These are phyloP conservation scores for Cotesia glomerata DNA, from an alignment of 1,140 invertebrate species.

Conservation along the genomic window DNA sequence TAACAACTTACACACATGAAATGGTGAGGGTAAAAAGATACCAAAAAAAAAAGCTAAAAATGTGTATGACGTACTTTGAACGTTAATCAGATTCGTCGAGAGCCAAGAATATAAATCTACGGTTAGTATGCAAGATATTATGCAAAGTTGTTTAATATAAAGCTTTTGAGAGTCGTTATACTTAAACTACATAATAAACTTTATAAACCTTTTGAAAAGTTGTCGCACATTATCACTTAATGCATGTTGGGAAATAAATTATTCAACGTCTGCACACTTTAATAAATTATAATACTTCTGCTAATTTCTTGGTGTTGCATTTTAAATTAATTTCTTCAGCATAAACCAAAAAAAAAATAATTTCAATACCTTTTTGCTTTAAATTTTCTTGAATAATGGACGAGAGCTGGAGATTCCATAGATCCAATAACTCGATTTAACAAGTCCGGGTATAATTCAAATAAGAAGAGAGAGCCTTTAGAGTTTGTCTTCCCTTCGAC, in stretches of 20 bases:
- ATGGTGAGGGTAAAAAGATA: neutral
- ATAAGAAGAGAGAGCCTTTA: conserved; percentile 15
- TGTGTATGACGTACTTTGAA: conserved; percentile 34
- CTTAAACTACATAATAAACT: conserved; percentile 15
- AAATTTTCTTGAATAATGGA: conserved; percentile 5
- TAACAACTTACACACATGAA: neutral
- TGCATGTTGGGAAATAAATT: neutral
- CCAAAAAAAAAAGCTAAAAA: neutral
- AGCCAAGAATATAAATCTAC: conserved; percentile 25
- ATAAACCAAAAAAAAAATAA: no score
- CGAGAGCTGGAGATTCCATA: conserved; percentile 28
- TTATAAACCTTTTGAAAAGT: neutral
- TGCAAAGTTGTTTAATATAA: conserved; percentile 28
- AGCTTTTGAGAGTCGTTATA: conserved; percentile 5
- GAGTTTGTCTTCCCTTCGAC: neutral
- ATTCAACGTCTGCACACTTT: no score
- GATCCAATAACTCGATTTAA: conserved; percentile 35
- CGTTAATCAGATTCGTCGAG: conserved; percentile 38
- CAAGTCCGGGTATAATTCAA: conserved; percentile 7
- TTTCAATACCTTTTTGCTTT: no score
- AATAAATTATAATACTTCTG: no score
- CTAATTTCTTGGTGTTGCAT: no score
- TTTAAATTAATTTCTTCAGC: no score
- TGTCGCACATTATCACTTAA: neutral
- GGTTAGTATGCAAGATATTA: conserved; percentile 25